Evolutionary conservation across 2,888 invertebrate genomes (phyloP), one percentile per base, ranked within the genome.

Genomic region (Agapostemon virescens): DNA sequence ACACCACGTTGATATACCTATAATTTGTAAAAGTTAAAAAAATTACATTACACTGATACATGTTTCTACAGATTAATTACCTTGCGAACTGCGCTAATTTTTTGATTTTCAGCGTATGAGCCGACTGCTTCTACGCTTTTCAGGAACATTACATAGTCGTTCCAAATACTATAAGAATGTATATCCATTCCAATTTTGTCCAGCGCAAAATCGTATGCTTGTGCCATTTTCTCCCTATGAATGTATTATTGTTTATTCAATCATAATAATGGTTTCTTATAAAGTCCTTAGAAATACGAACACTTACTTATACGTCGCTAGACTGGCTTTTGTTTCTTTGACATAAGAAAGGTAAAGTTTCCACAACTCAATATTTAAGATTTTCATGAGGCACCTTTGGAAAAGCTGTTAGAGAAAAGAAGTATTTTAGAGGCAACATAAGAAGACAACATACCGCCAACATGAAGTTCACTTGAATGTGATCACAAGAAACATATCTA

Each of bases 181-280:
- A 99, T 97, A 91, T 99, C 99, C 96, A 99, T 96, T 0, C 99
- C 99, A 86, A 99, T 99, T 93, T 99, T 99, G 84, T 99, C 99
- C 84, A 99, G 93, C 0, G 99, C 99, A 93, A 99, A 99, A 93
- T 99, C 99, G 93, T 99, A 99, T 0, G 99, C 99, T 93, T 99
- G 98, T 0, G 99, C 99, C 97, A 99, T 98, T 94, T 99, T 99
- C 93, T 99, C 99, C 91, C 99, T 98, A 91, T 30, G 92, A 91
- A 92, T 85, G 40, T 77, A 79, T 82, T 74, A 45, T 75, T 75
- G 55, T 15, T 26, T 82, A 68, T 75, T 73, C n/a, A 69, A 4
- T 55, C 20, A 17, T 40, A 13, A 33, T 55, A 17, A 73, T 63
- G 40, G 20, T 33, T 55, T 30, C 58, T 26, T 61, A 49, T 42